Percentiles rank a stretch among this genome's conserved stretches.
Evolutionary conservation across 2,888 invertebrate species (phyloP).

Genomic region (Biston stratarius): DNA sequence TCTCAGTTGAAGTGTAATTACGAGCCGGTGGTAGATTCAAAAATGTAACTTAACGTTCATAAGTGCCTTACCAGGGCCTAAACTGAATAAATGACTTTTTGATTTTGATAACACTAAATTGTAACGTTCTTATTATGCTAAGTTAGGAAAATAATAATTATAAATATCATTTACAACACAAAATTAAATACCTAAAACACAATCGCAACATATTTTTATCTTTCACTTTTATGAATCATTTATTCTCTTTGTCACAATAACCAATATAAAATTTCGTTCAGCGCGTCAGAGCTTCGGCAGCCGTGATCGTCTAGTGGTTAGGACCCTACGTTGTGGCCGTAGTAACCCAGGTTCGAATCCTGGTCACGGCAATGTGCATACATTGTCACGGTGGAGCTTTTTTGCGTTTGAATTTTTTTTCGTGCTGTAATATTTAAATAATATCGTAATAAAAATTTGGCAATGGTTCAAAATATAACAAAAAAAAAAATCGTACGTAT

Average conservation of each 20-base stretch:
- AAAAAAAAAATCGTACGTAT: too few species aligned
- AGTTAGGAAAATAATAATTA: neutral
- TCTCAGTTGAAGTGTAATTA: too few species aligned
- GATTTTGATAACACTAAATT: too few species aligned
- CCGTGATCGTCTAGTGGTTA: constrained; percentile 91
- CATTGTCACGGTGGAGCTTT: constrained; percentile 59
- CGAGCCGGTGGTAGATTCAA: too few species aligned
- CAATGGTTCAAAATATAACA: too few species aligned
- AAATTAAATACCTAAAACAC: neutral
- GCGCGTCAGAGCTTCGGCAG: constrained; percentile 46
- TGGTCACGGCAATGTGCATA: constrained; percentile 58
- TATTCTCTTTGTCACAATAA: constrained; percentile 6
- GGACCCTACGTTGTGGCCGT: constrained; percentile 93
- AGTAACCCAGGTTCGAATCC: constrained; percentile 91
- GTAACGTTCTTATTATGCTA: too few species aligned
- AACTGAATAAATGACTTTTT: neutral
- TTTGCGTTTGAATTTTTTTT: constrained; percentile 37
- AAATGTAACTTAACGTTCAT: too few species aligned
- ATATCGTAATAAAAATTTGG: too few species aligned
- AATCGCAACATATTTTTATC: neutral
- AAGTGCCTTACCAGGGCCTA: too few species aligned
- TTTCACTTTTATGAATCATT: constrained; percentile 2
- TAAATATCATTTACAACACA: neutral
- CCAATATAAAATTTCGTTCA: constrained; percentile 29
- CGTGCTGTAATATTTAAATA: neutral